These are phyloP conservation scores for Apocrypta bakeri DNA, from an alignment of 1,140 invertebrate genomes.

Conservation along the genomic window DNA sequence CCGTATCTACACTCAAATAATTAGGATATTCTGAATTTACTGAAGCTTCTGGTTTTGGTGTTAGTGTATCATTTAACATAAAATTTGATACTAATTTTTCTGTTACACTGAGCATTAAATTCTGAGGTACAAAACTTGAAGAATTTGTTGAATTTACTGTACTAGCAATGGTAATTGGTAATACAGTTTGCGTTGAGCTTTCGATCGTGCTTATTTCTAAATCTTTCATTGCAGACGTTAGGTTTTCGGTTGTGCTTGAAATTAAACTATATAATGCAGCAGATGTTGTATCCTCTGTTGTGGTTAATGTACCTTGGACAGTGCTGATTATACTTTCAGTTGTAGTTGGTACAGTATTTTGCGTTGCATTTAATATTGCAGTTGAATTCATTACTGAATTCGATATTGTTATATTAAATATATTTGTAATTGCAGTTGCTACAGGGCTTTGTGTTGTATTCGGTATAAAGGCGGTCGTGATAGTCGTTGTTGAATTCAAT, in stretches of 20 bases:
- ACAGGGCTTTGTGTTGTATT: not conserved
- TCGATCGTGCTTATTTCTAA: not conserved
- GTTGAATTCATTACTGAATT: not conserved
- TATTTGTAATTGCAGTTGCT: not conserved
- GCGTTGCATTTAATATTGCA: not conserved
- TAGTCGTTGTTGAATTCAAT: not conserved
- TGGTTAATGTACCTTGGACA: not conserved
- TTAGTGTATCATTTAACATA: not conserved
- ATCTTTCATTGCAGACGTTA: not conserved
- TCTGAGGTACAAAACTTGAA: not conserved
- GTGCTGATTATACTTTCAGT: constrained; percentile 3
- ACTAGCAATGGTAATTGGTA: not conserved
- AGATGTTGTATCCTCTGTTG: not conserved
- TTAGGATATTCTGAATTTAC: not conserved
- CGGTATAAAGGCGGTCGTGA: not conserved
- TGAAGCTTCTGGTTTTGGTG: not conserved
- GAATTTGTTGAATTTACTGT: not conserved
- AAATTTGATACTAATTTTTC: constrained; percentile 8
- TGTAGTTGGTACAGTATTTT: not conserved
- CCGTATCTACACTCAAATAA: constrained; percentile 49
- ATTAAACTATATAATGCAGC: not conserved
- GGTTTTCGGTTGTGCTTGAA: not conserved
- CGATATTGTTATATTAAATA: not conserved
- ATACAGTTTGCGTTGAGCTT: not conserved
- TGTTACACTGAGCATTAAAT: not conserved